Evolutionary conservation across 1,140 invertebrate genomes (phyloP).

Genomic region (Eciton burchellii): DNA sequence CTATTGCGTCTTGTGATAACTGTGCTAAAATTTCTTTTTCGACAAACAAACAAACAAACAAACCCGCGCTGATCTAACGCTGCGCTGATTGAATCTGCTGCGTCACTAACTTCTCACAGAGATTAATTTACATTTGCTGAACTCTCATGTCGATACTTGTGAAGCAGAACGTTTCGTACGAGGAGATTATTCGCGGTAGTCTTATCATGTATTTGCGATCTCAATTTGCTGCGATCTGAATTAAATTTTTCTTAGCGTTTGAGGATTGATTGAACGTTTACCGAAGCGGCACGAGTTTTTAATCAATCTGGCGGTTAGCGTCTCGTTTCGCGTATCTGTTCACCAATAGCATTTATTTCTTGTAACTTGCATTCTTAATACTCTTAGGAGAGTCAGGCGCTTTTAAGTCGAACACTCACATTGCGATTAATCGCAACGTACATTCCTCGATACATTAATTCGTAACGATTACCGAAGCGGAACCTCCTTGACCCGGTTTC

Average conservation of each 20-base stretch:
- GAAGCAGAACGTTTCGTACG: not conserved
- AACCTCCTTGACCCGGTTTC: not conserved
- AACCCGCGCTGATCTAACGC: slow-evolving; percentile 1
- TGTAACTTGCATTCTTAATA: not conserved
- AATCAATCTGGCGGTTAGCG: not conserved
- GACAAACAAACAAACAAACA: not conserved
- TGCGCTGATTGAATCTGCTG: not conserved
- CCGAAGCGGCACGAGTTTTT: not conserved
- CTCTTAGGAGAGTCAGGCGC: not conserved
- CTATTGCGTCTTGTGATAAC: slow-evolving; percentile 25
- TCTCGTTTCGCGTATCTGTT: not conserved
- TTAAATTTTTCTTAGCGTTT: slow-evolving; percentile 3
- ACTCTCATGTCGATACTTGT: not conserved
- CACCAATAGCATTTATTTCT: not conserved
- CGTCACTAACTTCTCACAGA: slow-evolving; percentile 15
- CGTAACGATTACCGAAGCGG: not conserved
- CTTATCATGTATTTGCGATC: not conserved
- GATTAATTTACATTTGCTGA: slow-evolving; percentile 11
- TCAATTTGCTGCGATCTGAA: slow-evolving; percentile 1
- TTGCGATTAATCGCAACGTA: slow-evolving; percentile 5
- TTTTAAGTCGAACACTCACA: too few species aligned
- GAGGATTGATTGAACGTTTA: not conserved
- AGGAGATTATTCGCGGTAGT: not conserved
- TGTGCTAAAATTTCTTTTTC: slow-evolving; percentile 18
- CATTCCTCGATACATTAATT: not conserved